Percentiles rank a stretch among this genome's conserved stretches.
These are phyloP conservation scores for Cairina moschata DNA, from an alignment of 2,113 vertebrate genomes.

Conservation along the genomic window DNA sequence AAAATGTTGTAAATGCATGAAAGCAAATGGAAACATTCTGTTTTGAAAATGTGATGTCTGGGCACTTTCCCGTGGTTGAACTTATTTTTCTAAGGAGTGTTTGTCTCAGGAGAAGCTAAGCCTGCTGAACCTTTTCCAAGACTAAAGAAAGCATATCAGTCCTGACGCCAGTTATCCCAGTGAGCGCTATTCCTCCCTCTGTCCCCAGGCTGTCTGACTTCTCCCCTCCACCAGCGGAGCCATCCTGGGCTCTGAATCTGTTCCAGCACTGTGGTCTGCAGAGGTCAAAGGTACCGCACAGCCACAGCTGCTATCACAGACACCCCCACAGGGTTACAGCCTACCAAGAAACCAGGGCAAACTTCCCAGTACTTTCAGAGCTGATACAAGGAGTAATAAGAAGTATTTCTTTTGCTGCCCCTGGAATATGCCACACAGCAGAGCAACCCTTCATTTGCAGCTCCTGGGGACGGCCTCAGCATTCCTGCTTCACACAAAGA, in stretches of 20 bases:
- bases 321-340: neutral
- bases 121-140: constrained; percentile 38
- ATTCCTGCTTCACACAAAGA: neutral
- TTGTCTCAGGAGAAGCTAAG: constrained; percentile 45
- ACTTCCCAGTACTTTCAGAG: neutral
- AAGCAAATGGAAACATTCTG: constrained; percentile 51
- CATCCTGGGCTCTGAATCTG: neutral
- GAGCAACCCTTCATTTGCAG: neutral
- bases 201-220: constrained; percentile 43
- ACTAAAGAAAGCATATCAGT: constrained; percentile 43
- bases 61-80: constrained; percentile 38
- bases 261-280: neutral
- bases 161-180: constrained; percentile 14
- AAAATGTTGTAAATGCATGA: constrained; percentile 12
- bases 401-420: neutral
- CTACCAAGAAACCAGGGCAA: neutral
- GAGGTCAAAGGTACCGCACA: neutral
- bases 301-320: neutral
- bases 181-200: neutral
- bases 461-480: neutral
- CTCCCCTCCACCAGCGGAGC: neutral
- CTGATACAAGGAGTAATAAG: neutral
- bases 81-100: constrained; percentile 41
- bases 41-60: constrained; percentile 55
- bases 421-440: neutral